phyloP scores from a whole-genome alignment of 2,113 vertebrate genomes.

The Neodontobutis hainanensis region DNA sequence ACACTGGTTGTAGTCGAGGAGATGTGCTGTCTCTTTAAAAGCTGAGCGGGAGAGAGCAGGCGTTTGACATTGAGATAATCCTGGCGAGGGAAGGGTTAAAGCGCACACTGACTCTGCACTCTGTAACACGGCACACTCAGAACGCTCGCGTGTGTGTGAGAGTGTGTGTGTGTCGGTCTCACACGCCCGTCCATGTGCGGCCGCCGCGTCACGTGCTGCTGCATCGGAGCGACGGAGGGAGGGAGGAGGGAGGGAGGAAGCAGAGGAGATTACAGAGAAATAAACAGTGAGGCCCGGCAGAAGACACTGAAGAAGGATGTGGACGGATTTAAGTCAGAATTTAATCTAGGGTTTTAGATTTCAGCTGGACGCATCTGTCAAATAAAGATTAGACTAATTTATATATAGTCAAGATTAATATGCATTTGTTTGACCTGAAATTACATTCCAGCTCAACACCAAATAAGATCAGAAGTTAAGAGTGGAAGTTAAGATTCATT shows the following conservation, averaged over 20 bases:
- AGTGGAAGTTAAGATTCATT: too few relatives aligned
- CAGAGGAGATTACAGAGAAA: constrained; percentile 1
- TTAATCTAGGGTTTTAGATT: not conserved
- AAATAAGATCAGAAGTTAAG: not conserved
- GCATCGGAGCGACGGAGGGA: constrained; percentile 62
- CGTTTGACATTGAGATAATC: constrained; percentile 46
- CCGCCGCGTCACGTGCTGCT: constrained; percentile 80
- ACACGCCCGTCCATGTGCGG: constrained; percentile 82
- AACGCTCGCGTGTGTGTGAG: not conserved
- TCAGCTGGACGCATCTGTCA: not conserved
- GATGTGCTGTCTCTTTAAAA: constrained; percentile 35
- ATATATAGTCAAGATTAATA: not conserved
- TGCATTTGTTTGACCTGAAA: not conserved
- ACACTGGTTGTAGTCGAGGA: not conserved
- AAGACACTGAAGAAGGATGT: constrained; percentile 9
- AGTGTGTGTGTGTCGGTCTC: constrained; percentile 47
- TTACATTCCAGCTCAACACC: too few relatives aligned
- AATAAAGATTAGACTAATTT: not conserved
- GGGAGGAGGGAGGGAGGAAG: not conserved
- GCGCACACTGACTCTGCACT: constrained; percentile 66
- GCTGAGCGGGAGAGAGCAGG: constrained; percentile 15
- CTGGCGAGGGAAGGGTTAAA: constrained; percentile 61
- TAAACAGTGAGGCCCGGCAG: constrained; percentile 5
- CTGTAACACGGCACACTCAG: constrained; percentile 23
- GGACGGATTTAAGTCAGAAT: not conserved